These are phyloP conservation scores for Anguilla rostrata DNA, from an alignment of 2,113 vertebrate species.

Conservation along the genomic window DNA sequence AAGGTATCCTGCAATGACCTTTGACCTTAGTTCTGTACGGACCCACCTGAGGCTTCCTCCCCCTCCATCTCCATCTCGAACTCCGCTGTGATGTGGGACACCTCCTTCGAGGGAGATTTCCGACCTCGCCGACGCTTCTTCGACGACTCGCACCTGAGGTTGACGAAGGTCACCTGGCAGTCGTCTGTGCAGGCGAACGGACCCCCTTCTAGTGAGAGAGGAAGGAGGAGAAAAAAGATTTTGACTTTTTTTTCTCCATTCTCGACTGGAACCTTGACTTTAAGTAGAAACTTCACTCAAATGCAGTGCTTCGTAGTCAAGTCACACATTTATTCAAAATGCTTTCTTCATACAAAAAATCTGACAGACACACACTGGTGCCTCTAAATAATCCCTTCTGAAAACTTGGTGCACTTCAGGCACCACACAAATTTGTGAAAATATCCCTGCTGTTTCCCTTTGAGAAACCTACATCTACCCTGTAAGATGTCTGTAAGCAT, in stretches of 20 bases:
- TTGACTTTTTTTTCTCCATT: background rate
- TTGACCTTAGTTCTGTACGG: background rate
- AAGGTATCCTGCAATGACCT: background rate
- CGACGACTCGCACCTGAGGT: slow-evolving; percentile 92
- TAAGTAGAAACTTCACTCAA: background rate
- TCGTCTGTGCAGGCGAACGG: slow-evolving; percentile 82
- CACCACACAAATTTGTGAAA: no score
- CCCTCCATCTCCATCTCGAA: slow-evolving; percentile 90
- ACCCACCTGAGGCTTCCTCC: slow-evolving; percentile 85
- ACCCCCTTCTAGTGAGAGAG: slow-evolving; percentile 53
- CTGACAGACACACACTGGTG: background rate
- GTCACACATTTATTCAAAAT: no score
- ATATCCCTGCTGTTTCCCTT: no score
- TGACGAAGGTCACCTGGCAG: slow-evolving; percentile 89
- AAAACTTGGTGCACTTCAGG: background rate
- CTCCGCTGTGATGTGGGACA: slow-evolving; percentile 89
- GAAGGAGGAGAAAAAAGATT: background rate
- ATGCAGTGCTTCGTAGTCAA: background rate
- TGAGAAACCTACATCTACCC: no score
- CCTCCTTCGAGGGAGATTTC: slow-evolving; percentile 90
- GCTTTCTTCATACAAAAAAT: background rate
- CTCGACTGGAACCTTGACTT: no score
- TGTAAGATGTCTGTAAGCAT: background rate
- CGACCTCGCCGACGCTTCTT: slow-evolving; percentile 89
- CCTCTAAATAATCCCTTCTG: background rate